Conservation (phyloP, 1,140 invertebrate genomes). For the Steinernema khuongi region DNA sequence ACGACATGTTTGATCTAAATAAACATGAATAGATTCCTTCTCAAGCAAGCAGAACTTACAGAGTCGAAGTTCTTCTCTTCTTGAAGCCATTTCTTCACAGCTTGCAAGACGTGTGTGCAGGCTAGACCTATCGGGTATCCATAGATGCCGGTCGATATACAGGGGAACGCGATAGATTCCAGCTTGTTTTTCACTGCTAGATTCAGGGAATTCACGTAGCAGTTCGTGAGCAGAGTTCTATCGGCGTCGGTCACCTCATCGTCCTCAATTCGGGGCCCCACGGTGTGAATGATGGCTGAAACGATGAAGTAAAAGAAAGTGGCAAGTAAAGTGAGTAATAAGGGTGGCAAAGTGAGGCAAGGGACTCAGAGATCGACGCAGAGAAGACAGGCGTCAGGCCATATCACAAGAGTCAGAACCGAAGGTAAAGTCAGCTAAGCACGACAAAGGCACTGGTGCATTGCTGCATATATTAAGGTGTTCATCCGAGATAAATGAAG, state of each 20-base stretch:
- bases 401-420: too few relatives aligned
- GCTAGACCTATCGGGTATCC: constrained; percentile 44
- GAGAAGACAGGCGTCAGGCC: too few relatives aligned
- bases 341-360: too few relatives aligned
- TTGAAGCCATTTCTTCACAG: constrained; percentile 12
- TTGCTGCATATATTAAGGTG: too few relatives aligned
- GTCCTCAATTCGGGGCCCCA: constrained; percentile 72
- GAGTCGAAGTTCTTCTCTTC: neutral
- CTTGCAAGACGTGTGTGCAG: neutral
- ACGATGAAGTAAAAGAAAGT: too few relatives aligned
- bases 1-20: neutral
- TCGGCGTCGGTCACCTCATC: constrained; percentile 66
- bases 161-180: constrained; percentile 67
- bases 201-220: constrained; percentile 52
- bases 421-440: too few relatives aligned
- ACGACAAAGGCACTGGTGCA: too few relatives aligned
- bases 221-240: constrained; percentile 44
- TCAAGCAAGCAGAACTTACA: neutral
- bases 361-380: too few relatives aligned
- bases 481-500: too few relatives aligned
- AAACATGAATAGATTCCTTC: neutral
- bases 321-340: too few relatives aligned
- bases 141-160: constrained; percentile 76
- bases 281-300: constrained; percentile 72
- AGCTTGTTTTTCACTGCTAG: constrained; percentile 35